These are phyloP conservation scores for Lochmaea crataegi DNA, from an alignment of 2,888 invertebrate species.

Conservation along the genomic window DNA sequence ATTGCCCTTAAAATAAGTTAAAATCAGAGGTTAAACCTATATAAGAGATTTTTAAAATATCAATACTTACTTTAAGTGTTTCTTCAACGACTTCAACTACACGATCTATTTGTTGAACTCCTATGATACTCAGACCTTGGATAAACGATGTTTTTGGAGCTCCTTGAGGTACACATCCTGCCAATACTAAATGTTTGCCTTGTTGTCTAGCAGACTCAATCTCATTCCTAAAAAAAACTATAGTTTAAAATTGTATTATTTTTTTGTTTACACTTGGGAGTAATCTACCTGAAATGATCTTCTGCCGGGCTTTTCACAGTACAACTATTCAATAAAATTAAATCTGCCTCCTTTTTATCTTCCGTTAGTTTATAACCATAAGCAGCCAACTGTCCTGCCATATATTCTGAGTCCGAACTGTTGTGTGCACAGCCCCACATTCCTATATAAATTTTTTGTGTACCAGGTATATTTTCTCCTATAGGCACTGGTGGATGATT, in stretches of 20 bases:
- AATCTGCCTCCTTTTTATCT: conserved; percentile 83
- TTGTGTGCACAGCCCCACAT: conserved; percentile 99
- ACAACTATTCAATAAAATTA: conserved; percentile 97
- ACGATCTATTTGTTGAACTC: conserved; percentile 97
- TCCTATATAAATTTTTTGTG: conserved; percentile 85
- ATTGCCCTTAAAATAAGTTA: conserved; percentile 67
- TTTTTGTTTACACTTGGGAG: background rate
- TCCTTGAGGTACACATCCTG: conserved; percentile 98
- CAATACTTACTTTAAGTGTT: conserved; percentile 75
- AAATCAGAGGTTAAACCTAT: background rate
- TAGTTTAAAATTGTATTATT: background rate
- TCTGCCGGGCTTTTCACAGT: conserved; percentile 98
- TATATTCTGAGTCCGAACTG: conserved; percentile 97
- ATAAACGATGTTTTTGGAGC: conserved; percentile 79
- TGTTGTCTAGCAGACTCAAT: conserved; percentile 78
- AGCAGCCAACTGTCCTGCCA: conserved; percentile 93
- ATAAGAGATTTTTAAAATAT: background rate
- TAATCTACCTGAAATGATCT: conserved; percentile 82
- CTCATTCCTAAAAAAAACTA: conserved; percentile 75
- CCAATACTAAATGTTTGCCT: conserved; percentile 91
- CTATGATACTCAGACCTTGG: conserved; percentile 91
- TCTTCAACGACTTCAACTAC: conserved; percentile 98
- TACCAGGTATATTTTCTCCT: conserved; percentile 71
- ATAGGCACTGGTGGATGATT: conserved; percentile 43
- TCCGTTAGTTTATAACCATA: conserved; percentile 89